Evolutionary conservation across 2,888 invertebrate genomes (phyloP).

Genomic region (Heteromyza rotundicornis): DNA sequence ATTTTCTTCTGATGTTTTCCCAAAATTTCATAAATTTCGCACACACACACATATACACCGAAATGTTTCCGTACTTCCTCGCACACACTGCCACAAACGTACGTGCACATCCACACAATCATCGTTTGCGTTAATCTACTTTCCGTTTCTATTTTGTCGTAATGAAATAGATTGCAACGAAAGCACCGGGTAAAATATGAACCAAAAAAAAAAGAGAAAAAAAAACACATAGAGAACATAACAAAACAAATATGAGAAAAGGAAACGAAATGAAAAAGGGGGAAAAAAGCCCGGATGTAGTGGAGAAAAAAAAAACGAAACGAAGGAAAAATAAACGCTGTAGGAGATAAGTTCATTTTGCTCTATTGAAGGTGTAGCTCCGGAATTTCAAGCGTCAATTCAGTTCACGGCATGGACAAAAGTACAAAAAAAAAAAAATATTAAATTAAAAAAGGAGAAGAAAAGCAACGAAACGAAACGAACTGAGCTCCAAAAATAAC

Average conservation of each 20-base stretch:
- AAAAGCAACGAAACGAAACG: not conserved
- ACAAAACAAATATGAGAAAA: slow-evolving; percentile 17
- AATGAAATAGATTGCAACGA: slow-evolving; percentile 1
- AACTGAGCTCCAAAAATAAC: not conserved
- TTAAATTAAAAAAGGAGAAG: not conserved
- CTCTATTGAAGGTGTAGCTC: slow-evolving; percentile 7
- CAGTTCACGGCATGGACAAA: not conserved
- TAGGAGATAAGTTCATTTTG: slow-evolving; percentile 12
- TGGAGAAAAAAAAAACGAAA: slow-evolving; percentile 8
- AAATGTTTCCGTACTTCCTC: not conserved
- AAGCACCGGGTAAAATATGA: not conserved
- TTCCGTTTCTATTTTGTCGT: slow-evolving; percentile 26
- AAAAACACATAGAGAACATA: not conserved
- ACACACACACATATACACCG: slow-evolving; percentile 32
- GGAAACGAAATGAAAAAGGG: slow-evolving; percentile 28
- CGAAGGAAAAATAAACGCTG: not conserved
- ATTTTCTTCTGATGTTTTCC: slow-evolving; percentile 3
- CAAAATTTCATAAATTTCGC: slow-evolving; percentile 38
- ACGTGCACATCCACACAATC: slow-evolving; percentile 9
- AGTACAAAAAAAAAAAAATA: not conserved
- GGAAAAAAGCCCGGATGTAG: slow-evolving; percentile 10
- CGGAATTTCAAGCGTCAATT: slow-evolving; percentile 9
- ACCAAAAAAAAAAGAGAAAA: not conserved
- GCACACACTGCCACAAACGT: slow-evolving; percentile 10
- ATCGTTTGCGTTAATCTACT: slow-evolving; percentile 26